Evolutionary conservation across 1,140 invertebrate species (phyloP), one percentile per base, ranked within the genome.

Genomic region (Cherax quadricarinatus): DNA sequence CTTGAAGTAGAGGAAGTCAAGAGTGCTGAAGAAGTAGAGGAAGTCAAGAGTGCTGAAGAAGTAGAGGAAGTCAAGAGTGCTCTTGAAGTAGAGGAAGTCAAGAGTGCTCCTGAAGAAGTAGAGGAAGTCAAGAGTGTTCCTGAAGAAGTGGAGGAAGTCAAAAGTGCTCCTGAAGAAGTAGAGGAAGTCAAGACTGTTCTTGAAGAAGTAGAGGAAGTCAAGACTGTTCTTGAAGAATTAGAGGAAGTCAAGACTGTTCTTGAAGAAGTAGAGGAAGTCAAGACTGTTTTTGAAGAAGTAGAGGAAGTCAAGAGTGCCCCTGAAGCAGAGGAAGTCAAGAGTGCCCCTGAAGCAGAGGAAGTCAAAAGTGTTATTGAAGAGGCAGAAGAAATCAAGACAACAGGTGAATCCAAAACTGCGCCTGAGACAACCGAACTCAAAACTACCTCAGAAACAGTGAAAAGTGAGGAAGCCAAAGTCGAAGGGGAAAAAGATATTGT

Each of bases 141-240:
- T 16, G 41, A 78, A 12, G 78, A 86, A 75, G 51, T 86, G 1
- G 62, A 86, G 16, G 85, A 86, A 41, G 85, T 73, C 30, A 21
- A 88, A 79, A 41, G 79, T 49, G 4, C 48, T 88, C 5, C 24
- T 24, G 86, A 70, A 9, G 85, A 86, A 41, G 30, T 3, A 30
- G 70, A 75, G 70, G 70, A 75, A 30, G 62, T 18, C 62, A 66
- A 66, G 18, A 18, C 4, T 70, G 18, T 9, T 5, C 21, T 3
- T 70, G 66, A 70, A n/a, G n/a, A n/a, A 30, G 70, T 9, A 75
- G 70, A 75, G 6, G 70, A 75, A 30, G 70, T 30, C 62, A 66
- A 66, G 18, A 57, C 3, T 57, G 4, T 5, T 10, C 53, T 5
- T 10, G 14, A 57, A 70, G 66, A n/a, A n/a, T n/a, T 10, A 14